These are phyloP conservation scores for Tachuris rubrigastra DNA, from an alignment of 2,113 vertebrate species.

Conservation along the genomic window DNA sequence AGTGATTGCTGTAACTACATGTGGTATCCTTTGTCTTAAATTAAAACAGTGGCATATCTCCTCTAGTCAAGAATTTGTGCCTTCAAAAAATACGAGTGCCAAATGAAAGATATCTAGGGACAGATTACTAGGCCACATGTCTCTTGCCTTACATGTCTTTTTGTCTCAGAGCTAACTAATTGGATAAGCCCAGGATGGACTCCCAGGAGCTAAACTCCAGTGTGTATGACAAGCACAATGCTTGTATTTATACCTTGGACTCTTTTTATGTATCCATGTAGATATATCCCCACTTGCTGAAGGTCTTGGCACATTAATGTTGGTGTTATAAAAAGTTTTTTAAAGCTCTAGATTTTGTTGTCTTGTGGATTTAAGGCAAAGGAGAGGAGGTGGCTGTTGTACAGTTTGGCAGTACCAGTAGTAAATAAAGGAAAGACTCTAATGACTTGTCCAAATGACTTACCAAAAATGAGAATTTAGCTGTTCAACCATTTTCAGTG, in stretches of 20 bases:
- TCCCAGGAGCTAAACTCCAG: background rate
- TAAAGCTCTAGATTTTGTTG: background rate
- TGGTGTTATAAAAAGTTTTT: background rate
- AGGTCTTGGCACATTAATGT: background rate
- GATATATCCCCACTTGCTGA: background rate
- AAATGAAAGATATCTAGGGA: background rate
- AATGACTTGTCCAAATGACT: background rate
- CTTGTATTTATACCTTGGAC: background rate
- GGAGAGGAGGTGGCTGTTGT: background rate
- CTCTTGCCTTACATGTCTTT: background rate
- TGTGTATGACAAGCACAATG: rapidly evolving
- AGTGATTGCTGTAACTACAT: background rate
- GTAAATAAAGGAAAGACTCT: background rate
- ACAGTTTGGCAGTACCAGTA: background rate
- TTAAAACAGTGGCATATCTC: background rate
- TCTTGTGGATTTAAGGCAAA: background rate
- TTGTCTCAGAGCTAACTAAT: background rate
- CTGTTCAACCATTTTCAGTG: background rate
- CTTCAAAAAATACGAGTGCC: background rate
- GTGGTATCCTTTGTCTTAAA: background rate
- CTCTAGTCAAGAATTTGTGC: background rate
- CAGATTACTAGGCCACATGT: background rate
- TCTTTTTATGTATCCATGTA: background rate
- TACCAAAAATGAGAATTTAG: background rate
- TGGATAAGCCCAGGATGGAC: background rate